Evolutionary conservation across 2,113 vertebrate genomes (phyloP).

Genomic region (Cebus imitator): DNA sequence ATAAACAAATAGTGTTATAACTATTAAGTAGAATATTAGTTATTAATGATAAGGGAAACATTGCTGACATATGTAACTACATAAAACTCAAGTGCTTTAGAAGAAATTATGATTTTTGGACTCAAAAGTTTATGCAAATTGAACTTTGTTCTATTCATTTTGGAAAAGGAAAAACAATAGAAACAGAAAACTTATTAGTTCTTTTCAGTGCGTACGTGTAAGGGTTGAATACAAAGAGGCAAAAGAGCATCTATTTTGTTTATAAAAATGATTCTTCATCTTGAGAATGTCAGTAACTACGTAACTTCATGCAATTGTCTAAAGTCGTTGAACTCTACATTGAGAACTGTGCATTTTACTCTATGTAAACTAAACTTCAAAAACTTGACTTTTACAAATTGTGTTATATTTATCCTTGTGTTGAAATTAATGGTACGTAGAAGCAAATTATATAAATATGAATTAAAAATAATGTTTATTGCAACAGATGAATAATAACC

Average conservation of each 20-base stretch:
- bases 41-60: not conserved
- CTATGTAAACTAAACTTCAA: not conserved
- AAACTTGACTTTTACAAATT: not conserved
- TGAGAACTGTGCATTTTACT: not conserved
- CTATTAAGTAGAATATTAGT: not conserved
- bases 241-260: not conserved
- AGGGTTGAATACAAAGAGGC: not conserved
- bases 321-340: not conserved
- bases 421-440: not conserved
- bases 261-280: not conserved
- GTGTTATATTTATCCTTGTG: not conserved
- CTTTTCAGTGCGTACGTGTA: rapidly evolving
- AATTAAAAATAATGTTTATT: not conserved
- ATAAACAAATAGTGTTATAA: not conserved
- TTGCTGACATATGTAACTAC: not conserved
- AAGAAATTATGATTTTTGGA: not conserved
- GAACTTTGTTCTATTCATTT: not conserved
- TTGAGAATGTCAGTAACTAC: not conserved
- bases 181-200: not conserved
- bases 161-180: not conserved
- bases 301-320: not conserved
- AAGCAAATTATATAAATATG: not conserved
- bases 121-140: not conserved
- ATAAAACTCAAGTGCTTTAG: not conserved
- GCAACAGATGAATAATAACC: no score